Conservation (phyloP, 2,113 vertebrate genomes). For the Columba livia region DNA sequence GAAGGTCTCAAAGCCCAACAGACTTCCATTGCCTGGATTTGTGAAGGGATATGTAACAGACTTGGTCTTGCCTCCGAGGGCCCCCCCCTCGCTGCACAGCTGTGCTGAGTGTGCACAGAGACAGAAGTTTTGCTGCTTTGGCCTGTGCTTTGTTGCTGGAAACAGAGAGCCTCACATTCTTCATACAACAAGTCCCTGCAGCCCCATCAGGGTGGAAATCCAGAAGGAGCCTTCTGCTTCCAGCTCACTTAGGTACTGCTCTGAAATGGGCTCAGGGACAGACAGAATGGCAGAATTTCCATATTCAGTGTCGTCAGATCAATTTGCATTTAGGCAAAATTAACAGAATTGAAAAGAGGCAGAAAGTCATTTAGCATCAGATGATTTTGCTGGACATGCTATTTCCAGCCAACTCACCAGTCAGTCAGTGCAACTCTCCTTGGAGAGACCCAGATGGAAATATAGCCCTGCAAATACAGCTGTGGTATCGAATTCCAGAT, state of each 20-base stretch:
- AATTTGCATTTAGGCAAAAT: neutral
- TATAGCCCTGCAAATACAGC: neutral
- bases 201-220: neutral
- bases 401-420: neutral
- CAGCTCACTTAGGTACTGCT: neutral
- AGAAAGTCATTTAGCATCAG: neutral
- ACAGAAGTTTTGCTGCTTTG: neutral
- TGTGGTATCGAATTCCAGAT: neutral
- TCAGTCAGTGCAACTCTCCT: neutral
- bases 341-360: neutral
- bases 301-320: neutral
- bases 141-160: neutral
- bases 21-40: neutral
- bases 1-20: neutral
- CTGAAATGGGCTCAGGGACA: neutral
- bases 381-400: neutral
- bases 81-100: neutral
- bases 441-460: neutral
- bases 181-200: neutral
- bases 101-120: neutral
- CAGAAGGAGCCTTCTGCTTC: neutral
- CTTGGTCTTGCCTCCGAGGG: neutral
- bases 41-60: neutral
- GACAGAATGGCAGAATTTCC: neutral
- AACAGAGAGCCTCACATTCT: neutral